Conservation (phyloP, 92 coral and sea anemone species). For the Phenganax stokvisi region DNA sequence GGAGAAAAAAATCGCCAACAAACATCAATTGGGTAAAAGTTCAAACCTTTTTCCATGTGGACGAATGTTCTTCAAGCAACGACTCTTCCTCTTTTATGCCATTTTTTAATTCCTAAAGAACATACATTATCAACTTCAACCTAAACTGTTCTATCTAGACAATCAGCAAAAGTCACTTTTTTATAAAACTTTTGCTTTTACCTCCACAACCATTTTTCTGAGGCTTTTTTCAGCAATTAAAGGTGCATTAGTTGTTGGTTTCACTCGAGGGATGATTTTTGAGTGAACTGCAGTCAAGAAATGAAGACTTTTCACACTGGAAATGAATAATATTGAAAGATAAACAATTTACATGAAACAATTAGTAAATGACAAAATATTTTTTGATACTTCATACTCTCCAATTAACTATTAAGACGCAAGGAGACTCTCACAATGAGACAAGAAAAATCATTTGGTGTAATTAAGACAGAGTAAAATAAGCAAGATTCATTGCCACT, state of each 20-base stretch:
- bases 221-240: constrained; percentile 20
- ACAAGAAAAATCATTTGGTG: no score
- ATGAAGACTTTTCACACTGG: constrained; percentile 27
- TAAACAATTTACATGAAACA: background rate
- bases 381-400: background rate
- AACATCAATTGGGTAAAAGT: background rate
- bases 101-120: constrained; percentile 12
- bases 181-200: background rate
- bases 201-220: constrained; percentile 29
- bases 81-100: constrained; percentile 32
- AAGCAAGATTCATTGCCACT: no score
- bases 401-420: no score
- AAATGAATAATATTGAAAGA: background rate
- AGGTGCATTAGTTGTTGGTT: background rate
- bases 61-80: constrained; percentile 33
- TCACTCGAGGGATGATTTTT: background rate
- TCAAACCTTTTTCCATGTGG: constrained; percentile 28
- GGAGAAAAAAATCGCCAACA: no score
- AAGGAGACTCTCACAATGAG: no score
- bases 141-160: background rate
- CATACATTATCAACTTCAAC: background rate
- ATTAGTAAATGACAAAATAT: background rate
- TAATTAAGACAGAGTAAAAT: no score
- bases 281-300: constrained; percentile 33
- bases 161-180: background rate